Evolutionary conservation across 2,888 invertebrate genomes (phyloP), one percentile per base, ranked within the genome.

Genomic region (Crocallis elinguaria): DNA sequence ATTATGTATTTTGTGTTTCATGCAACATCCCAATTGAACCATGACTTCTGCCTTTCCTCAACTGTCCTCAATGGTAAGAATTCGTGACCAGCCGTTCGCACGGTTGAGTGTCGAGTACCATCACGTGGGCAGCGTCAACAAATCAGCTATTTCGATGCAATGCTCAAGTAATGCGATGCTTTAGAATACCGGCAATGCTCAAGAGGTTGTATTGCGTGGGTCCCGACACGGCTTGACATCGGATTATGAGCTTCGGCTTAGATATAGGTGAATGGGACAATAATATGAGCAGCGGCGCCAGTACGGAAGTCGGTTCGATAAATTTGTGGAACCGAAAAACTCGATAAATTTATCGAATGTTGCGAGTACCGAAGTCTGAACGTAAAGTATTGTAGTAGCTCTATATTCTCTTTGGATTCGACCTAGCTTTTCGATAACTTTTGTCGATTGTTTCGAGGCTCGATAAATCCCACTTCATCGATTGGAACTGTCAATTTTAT

Each of bases 171-270:
- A 21, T 36, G 12, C 17, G 21, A 36, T 36, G 21, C 12, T 3
- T 21, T 21, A 14, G 35, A 17, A 16, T n/a, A 32, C 23, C 2
- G 19, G 33, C 33, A 32, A 19, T 21, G 21, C 16, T 37, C 23
- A 17, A 49, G 48, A 19, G 43, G 11, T 46, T 12, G 37, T 23
- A 19, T 13, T 21, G 49, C 29, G 49, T 49, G 29, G 49, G 49
- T n/a, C n/a, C 1, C 2, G 21, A 49, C 42, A 49, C n/a, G 35
- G 14, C 36, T 42, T 27, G 13, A 16, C n/a, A 32, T n/a, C 17
- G 8, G 35, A 13, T 33, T 42, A 19, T 29, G 41, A 42, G 19
- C 29, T 29, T 30, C 1, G 21, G 30, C 16, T 39, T 25, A 39
- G 39, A 48, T 39, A 45, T 16, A 12, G 12, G 16, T 23, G 19